Evolutionary conservation across 2,888 invertebrate species (phyloP).

Genomic region (Drosophila limbata): DNA sequence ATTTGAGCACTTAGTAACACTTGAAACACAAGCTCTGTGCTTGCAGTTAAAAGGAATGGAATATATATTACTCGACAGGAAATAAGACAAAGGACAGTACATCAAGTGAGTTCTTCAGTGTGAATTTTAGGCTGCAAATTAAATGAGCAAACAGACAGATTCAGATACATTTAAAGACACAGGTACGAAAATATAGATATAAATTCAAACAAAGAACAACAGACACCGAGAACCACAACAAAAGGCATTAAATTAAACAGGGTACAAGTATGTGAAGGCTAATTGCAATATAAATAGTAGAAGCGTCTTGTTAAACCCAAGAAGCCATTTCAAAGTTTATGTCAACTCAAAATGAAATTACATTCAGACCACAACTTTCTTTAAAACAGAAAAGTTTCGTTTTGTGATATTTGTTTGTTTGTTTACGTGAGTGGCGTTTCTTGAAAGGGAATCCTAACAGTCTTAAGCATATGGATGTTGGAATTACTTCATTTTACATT

Average conservation of each 20-base stretch:
- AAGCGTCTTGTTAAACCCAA: slow-evolving; percentile 26
- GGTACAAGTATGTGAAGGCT: slow-evolving; percentile 36
- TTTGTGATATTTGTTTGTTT: slow-evolving; percentile 31
- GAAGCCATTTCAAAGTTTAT: slow-evolving; percentile 58
- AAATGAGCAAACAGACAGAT: slow-evolving; percentile 26
- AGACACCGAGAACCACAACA: not conserved
- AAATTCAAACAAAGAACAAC: not conserved
- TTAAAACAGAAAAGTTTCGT: slow-evolving; percentile 51
- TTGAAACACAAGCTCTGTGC: slow-evolving; percentile 23
- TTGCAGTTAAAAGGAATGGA: slow-evolving; percentile 9
- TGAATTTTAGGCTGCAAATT: slow-evolving; percentile 22
- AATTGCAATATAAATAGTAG: slow-evolving; percentile 63
- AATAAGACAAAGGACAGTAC: slow-evolving; percentile 1
- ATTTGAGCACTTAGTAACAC: not conserved
- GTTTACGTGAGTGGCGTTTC: slow-evolving; percentile 17
- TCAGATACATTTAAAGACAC: slow-evolving; percentile 3
- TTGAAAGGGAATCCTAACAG: slow-evolving; percentile 36
- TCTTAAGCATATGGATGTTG: slow-evolving; percentile 54
- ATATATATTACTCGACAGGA: slow-evolving; percentile 8
- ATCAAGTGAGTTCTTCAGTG: slow-evolving; percentile 26
- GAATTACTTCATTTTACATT: slow-evolving; percentile 42
- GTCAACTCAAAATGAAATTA: slow-evolving; percentile 55
- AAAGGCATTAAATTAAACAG: slow-evolving; percentile 2
- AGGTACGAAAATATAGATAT: slow-evolving; percentile 1
- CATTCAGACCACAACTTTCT: slow-evolving; percentile 37